These are phyloP conservation scores for Callyntrura guangdongensis DNA, from an alignment of 2,888 invertebrate genomes.

Conservation along the genomic window DNA sequence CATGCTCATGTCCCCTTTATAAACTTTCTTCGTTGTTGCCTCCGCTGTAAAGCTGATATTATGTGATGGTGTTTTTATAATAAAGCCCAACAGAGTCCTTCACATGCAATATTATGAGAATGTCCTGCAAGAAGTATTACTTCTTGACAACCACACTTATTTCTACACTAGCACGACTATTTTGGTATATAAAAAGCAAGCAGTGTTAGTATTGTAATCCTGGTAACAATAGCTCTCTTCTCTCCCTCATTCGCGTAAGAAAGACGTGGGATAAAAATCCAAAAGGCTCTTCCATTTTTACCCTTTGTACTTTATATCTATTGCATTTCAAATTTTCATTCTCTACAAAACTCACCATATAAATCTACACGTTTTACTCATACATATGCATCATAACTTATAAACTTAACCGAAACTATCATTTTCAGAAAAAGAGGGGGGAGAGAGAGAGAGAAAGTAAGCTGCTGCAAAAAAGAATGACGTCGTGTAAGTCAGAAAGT, in stretches of 20 bases:
- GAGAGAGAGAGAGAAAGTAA: not conserved
- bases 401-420: conserved; percentile 13
- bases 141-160: conserved; percentile 49
- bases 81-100: conserved; percentile 40
- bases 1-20: conserved; percentile 31
- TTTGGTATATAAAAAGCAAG: conserved; percentile 23
- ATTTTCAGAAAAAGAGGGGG: conserved; percentile 24
- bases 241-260: not conserved
- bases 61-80: conserved; percentile 17
- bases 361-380: conserved; percentile 38
- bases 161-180: conserved; percentile 27
- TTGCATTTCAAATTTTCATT: not conserved
- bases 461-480: conserved; percentile 7
- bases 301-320: not conserved
- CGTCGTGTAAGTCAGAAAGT: conserved; percentile 22
- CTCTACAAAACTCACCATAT: not conserved
- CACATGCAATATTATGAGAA: conserved; percentile 52
- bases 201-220: conserved; percentile 51
- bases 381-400: conserved; percentile 52
- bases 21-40: not conserved
- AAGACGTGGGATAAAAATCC: not conserved
- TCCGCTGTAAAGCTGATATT: conserved; percentile 23
- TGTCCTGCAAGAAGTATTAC: conserved; percentile 57
- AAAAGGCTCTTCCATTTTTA: not conserved
- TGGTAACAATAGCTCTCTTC: conserved; percentile 36